phyloP scores from a whole-genome alignment of 2,888 invertebrate species.

The Graphium colonna region DNA sequence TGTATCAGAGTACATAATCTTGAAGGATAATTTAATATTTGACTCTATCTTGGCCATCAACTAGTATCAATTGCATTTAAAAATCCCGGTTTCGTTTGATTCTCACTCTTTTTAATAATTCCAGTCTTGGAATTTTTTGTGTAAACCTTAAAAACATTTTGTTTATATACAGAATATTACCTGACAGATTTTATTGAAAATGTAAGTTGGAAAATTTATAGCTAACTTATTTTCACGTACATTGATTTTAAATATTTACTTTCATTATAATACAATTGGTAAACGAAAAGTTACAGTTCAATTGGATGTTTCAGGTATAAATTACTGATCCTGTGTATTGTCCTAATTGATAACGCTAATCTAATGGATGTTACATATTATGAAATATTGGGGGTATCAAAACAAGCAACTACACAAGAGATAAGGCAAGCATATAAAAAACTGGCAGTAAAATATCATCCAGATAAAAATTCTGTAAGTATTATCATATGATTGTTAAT shows the following conservation, averaged over 20 bases:
- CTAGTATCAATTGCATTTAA: too few species aligned
- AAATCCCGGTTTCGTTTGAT: too few species aligned
- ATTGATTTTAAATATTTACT: neutral
- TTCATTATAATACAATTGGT: neutral
- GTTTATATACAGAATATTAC: too few species aligned
- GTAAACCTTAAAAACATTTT: too few species aligned
- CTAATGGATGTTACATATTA: conserved; percentile 73
- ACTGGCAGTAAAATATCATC: conserved; percentile 86
- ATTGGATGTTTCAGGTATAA: conserved; percentile 11
- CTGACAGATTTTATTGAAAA: neutral
- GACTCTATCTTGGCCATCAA: too few species aligned
- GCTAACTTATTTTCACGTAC: too few species aligned
- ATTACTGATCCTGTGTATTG: conserved; percentile 10
- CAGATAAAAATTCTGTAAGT: conserved; percentile 85
- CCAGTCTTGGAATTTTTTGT: too few species aligned
- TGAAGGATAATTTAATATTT: too few species aligned
- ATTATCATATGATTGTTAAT: too few species aligned
- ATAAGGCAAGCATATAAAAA: conserved; percentile 90
- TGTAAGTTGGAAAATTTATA: neutral
- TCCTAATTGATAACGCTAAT: conserved; percentile 46
- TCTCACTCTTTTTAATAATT: too few species aligned
- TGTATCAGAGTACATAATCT: too few species aligned
- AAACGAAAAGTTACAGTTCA: neutral
- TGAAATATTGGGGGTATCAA: conserved; percentile 83
- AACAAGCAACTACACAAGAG: conserved; percentile 84